These are phyloP conservation scores for Habropoda laboriosa DNA, from an alignment of 1,140 invertebrate species.

Conservation along the genomic window DNA sequence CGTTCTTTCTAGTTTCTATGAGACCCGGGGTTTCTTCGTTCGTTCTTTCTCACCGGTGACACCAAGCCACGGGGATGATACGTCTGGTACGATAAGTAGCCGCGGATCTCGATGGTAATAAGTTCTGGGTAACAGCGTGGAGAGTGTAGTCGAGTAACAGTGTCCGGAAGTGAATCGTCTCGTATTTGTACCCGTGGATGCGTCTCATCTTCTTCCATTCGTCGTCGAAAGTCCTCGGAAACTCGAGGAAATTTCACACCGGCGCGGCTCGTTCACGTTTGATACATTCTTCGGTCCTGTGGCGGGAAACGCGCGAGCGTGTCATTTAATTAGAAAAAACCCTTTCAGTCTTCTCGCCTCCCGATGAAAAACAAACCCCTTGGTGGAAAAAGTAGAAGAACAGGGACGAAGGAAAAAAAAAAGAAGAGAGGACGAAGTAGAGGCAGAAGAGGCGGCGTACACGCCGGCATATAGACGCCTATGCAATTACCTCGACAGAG, in stretches of 20 bases:
- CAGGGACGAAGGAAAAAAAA: not conserved
- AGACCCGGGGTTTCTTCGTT: not conserved
- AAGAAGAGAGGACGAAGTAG: not conserved
- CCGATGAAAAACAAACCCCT: conserved; percentile 10
- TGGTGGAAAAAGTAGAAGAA: not conserved
- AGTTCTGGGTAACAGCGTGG: conserved; percentile 16
- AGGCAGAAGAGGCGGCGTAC: not conserved
- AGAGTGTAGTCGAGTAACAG: conserved; percentile 3
- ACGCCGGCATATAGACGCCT: conserved; percentile 37
- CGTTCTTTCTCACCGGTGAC: not conserved
- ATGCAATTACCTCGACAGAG: conserved; percentile 44
- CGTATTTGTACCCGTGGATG: conserved; percentile 18
- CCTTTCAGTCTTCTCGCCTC: conserved; percentile 11
- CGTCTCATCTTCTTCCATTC: conserved; percentile 13
- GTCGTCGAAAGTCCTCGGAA: not conserved
- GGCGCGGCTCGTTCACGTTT: conserved; percentile 20
- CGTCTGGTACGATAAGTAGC: conserved; percentile 45
- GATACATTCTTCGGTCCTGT: conserved; percentile 25
- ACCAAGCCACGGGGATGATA: conserved; percentile 39
- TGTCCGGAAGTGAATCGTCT: conserved; percentile 1
- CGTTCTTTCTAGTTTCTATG: not conserved
- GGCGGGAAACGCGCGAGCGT: not conserved
- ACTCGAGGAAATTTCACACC: too few relatives aligned
- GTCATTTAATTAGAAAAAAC: conserved; percentile 45
- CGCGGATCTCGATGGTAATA: conserved; percentile 50